Evolutionary conservation across 2,888 invertebrate species (phyloP).

Genomic region (Physocephala rufipes): DNA sequence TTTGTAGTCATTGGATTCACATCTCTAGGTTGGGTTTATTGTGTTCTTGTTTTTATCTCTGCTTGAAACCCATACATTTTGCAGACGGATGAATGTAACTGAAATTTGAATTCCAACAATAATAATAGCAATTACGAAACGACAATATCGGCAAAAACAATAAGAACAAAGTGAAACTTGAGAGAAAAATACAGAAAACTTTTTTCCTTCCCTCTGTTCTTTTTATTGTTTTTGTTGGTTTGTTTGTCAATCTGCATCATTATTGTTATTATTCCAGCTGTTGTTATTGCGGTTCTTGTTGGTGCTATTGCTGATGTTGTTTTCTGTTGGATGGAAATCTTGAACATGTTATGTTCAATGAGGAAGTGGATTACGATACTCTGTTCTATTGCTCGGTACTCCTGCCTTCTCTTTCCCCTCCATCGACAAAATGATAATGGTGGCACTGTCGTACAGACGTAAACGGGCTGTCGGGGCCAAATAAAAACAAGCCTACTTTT

Average conservation of each 20-base stretch:
- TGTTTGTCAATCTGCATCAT: constrained; percentile 26
- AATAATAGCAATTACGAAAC: neutral
- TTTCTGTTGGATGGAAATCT: constrained; percentile 34
- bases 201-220: constrained; percentile 30
- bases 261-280: neutral
- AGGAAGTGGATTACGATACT: constrained; percentile 36
- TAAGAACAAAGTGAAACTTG: neutral
- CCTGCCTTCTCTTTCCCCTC: too few species aligned
- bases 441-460: too few species aligned
- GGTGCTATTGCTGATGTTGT: neutral
- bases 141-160: constrained; percentile 5
- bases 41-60: neutral
- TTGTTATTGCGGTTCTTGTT: constrained; percentile 6
- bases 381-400: neutral
- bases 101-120: constrained; percentile 9
- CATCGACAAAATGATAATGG: too few species aligned
- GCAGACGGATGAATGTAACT: neutral
- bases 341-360: constrained; percentile 28
- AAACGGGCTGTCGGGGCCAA: too few species aligned
- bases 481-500: too few species aligned
- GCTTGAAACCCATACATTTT: constrained; percentile 31
- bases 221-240: constrained; percentile 17
- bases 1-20: constrained; percentile 31
- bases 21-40: constrained; percentile 13
- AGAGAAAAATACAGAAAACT: constrained; percentile 24